phyloP scores from a whole-genome alignment of 2,888 invertebrate genomes.

The Gortyna flavago region DNA sequence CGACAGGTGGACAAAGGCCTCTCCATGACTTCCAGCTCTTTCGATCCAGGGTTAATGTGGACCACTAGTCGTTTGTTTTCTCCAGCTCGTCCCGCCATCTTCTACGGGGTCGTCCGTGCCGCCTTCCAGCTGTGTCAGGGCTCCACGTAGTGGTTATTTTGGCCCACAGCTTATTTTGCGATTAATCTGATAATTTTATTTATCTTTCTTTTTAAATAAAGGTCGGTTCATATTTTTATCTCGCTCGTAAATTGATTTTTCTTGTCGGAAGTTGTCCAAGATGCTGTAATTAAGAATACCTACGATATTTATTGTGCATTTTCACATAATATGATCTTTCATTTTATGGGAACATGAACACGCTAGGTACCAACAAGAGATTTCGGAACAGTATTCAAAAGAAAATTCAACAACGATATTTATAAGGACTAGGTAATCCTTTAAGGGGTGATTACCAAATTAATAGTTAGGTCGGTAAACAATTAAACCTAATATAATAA shows the following conservation, averaged over 20 bases:
- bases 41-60: too few species aligned
- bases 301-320: slow-evolving; percentile 15
- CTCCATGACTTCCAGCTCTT: too few species aligned
- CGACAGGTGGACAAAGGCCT: too few species aligned
- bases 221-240: slow-evolving; percentile 9
- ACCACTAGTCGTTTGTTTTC: too few species aligned
- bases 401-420: neutral
- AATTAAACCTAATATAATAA: too few species aligned
- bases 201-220: neutral
- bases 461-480: neutral
- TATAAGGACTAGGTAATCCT: neutral
- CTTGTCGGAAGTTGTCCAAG: slow-evolving; percentile 37
- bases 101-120: too few species aligned
- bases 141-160: too few species aligned
- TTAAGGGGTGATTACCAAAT: neutral
- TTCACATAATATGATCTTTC: neutral
- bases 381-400: neutral
- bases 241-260: slow-evolving; percentile 24
- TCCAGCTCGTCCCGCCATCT: too few species aligned
- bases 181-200: too few species aligned
- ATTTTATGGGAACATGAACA: neutral
- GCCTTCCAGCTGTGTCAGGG: too few species aligned
- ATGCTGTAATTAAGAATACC: slow-evolving; percentile 16
- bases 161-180: too few species aligned
- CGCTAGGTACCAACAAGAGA: too few species aligned